Conservation (phyloP, 1,140 invertebrate genomes). For the Cryptotermes secundus region DNA sequence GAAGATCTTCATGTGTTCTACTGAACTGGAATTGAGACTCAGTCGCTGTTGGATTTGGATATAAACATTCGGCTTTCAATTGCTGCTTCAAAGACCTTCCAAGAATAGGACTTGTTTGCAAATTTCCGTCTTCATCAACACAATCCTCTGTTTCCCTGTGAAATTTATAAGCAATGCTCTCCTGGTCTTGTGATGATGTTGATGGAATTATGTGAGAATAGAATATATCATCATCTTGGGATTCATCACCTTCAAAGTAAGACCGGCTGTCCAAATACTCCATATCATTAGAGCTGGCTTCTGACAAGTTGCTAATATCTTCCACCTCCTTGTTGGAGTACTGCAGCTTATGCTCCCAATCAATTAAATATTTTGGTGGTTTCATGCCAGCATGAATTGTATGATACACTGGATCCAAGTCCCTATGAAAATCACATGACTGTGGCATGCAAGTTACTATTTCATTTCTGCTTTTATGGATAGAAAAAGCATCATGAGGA, state of each 20-base stretch:
- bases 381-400: conserved; percentile 35
- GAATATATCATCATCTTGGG: conserved; percentile 25
- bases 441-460: not conserved
- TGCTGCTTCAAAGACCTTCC: no score
- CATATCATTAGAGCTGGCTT: conserved; percentile 20
- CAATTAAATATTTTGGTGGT: conserved; percentile 2
- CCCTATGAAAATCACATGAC: not conserved
- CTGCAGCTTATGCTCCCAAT: not conserved
- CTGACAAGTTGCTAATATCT: not conserved
- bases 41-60: no score
- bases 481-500: not conserved
- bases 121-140: not conserved
- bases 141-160: not conserved
- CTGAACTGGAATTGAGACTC: not conserved
- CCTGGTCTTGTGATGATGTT: conserved; percentile 1
- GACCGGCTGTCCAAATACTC: conserved; percentile 3
- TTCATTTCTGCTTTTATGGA: not conserved
- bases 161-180: not conserved
- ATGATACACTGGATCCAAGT: conserved; percentile 28
- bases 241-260: conserved; percentile 21
- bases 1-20: not conserved
- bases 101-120: not conserved
- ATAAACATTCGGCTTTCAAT: not conserved
- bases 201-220: conserved; percentile 29
- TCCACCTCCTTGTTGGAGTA: conserved; percentile 12